Percentiles rank a stretch among this genome's conserved stretches.
Conservation (phyloP, 1,140 invertebrate species). For the Drosophila burlai region DNA sequence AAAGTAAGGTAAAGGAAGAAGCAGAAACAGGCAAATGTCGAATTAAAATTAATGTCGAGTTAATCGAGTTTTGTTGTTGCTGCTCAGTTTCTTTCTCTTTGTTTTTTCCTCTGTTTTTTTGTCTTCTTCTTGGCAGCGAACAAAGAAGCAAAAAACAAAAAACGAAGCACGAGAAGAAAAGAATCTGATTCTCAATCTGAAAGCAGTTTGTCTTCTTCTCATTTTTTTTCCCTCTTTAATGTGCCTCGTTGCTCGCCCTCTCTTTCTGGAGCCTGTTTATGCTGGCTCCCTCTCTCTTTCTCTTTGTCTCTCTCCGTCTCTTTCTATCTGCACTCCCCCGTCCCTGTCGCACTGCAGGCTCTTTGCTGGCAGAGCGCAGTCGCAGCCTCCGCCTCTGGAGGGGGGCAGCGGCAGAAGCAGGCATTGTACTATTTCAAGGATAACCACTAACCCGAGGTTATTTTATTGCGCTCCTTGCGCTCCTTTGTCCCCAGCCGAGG, state of each 20-base stretch:
- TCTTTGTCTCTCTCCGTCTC: background rate
- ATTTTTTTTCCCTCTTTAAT: constrained; percentile 34
- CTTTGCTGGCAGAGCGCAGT: constrained; percentile 54
- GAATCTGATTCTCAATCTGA: constrained; percentile 74
- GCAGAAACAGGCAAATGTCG: constrained; percentile 63
- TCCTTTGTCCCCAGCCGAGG: constrained; percentile 33
- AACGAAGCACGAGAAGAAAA: constrained; percentile 50
- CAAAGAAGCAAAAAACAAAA: constrained; percentile 50
- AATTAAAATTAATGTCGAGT: constrained; percentile 84
- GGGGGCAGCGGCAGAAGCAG: constrained; percentile 27
- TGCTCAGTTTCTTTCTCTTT: constrained; percentile 48
- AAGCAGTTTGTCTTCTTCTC: constrained; percentile 82
- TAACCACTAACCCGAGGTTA: constrained; percentile 66
- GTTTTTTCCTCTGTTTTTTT: constrained; percentile 12
- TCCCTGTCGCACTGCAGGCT: constrained; percentile 41
- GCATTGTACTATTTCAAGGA: constrained; percentile 84
- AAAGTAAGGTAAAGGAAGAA: constrained; percentile 32
- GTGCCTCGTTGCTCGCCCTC: constrained; percentile 30
- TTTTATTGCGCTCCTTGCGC: constrained; percentile 16
- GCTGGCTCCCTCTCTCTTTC: constrained; percentile 17
- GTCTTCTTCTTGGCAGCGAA: constrained; percentile 36
- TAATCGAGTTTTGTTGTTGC: constrained; percentile 82
- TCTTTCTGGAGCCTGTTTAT: constrained; percentile 63
- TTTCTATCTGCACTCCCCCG: constrained; percentile 21
- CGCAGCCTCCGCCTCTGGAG: constrained; percentile 50